These are phyloP conservation scores for Botia kubotai DNA, from an alignment of 2,797 vertebrate species.

Conservation along the genomic window DNA sequence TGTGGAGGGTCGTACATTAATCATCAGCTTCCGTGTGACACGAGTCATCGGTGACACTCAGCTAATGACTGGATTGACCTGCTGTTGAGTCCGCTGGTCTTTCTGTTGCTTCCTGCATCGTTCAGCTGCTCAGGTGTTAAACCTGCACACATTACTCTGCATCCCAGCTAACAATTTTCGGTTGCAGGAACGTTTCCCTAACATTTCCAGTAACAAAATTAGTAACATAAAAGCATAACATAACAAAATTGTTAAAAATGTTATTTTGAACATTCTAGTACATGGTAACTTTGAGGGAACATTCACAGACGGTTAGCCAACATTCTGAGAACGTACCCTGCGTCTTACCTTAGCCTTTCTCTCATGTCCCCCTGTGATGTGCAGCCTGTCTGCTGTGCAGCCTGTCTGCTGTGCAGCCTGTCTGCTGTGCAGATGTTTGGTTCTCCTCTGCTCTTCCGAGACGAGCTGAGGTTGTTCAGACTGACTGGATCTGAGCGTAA, in stretches of 20 bases:
- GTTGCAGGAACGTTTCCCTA: too few relatives aligned
- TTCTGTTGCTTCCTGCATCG: neutral
- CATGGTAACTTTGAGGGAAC: too few relatives aligned
- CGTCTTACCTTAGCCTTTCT: slow-evolving; percentile 8
- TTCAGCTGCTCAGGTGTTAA: neutral
- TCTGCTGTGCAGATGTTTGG: slow-evolving; percentile 46
- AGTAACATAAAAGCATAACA: too few relatives aligned
- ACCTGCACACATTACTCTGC: neutral
- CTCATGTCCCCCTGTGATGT: neutral
- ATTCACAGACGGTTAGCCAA: too few relatives aligned
- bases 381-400: too few relatives aligned
- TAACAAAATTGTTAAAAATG: too few relatives aligned
- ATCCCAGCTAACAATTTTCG: too few relatives aligned
- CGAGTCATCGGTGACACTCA: slow-evolving; percentile 17
- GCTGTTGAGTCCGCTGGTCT: neutral
- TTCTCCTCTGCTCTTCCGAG: slow-evolving; percentile 34
- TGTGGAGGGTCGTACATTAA: slow-evolving; percentile 24
- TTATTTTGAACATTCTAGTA: too few relatives aligned
- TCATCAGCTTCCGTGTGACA: slow-evolving; percentile 14
- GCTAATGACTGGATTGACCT: slow-evolving; percentile 8
- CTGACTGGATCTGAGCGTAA: slow-evolving; percentile 50
- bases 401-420: neutral
- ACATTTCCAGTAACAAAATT: too few relatives aligned
- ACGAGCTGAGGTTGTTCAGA: slow-evolving; percentile 24
- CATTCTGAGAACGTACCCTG: too few relatives aligned